Base-by-base conservation (phyloP, 2,113 vertebrate species). In the Nerophis lumbriciformis region DNA sequence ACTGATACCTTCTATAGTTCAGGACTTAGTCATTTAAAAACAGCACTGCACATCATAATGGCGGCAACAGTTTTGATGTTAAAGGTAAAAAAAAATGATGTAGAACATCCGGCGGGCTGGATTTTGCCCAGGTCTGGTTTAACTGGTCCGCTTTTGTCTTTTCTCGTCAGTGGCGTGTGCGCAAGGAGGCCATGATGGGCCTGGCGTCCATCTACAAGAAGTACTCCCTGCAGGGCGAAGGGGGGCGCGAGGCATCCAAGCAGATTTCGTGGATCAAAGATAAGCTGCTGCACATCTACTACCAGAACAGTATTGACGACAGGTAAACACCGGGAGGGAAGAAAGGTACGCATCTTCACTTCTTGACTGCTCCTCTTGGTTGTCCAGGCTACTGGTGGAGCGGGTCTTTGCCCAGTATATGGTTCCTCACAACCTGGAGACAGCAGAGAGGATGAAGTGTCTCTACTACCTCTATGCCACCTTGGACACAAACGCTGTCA, bases 141-240 rank as follows among this genome's bases (percentile, higher is more conserved):
- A 55, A 6, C 8, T 8, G 8, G 8, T 42, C 39, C 39, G 10
- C 42, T 11, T 28, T 56, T 51, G 9, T 14, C 4, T 42, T 16
- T 48, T 8, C 6, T 44, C 35, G 10, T 63, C 84, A 99, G 97
- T 99, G 97, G 97, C 90, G 97, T 73, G 97, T 99, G 1, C 94
- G 97, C 69, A 98, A 98, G 86, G 97, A 99, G 89, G 97, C 97
- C 36, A 98, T 99, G 97, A 99, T 99, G 97, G 97, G 97, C 52
- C 92, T 99, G 80, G 96, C 97, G 44, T 96, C 96, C 13, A 94
- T 98, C 85, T 98, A 99, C 85, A 98, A 94, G 88, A 99, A 98
- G 80, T 99, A 98, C 38, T 90, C 94, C 5, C 89, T 99, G 65
- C 96, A 99, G 57, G 94, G 92, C 48, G 97, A 96, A 78, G 97